Evolutionary conservation across 2,113 vertebrate genomes (phyloP), one percentile per base, ranked within the genome.

Genomic region (Hiodon alosoides): DNA sequence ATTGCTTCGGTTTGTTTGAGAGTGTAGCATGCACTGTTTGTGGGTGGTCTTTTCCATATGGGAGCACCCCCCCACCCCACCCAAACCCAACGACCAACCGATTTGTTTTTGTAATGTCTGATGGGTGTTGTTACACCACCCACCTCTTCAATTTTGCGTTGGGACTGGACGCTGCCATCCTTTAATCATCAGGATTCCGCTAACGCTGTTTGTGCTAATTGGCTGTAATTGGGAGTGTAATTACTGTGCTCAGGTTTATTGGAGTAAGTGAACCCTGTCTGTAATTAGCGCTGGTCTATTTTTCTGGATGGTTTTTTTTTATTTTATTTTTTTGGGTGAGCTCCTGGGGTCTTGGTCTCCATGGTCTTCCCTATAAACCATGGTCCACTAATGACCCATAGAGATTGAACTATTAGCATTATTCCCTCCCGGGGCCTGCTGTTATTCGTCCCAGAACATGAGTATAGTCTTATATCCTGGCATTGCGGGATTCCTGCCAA

Each of bases 321-420:
- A 1, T 31, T 31, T 31, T 31, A 1, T 31, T 31, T 31, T n/a
- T n/a, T n/a, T n/a, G n/a, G n/a, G n/a, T 75, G 65, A 78, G 52
- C 70, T 76, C 79, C 61, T 52, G 76, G 59, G 72, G 68, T 31
- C 31, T 31, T 31, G 31, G 59, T 69, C 60, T 65, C 70, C 47
- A 31, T 31, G 31, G 73, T 73, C 47, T 60, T 71, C 51, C 71
- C 69, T 69, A 66, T 62, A 54, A 72, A 75, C 76, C 70, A 65
- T 81, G 79, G 75, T 67, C 66, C 64, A 54, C 61, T 79, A 78
- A 81, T 81, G 78, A 78, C 69, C 66, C 76, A 71, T 81, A 77
- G 76, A 82, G 61, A 69, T 59, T 76, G 61, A 76, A 78, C 66
- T 70, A 80, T 78, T 79, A 76, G 57, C 9, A 50, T 13, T 59